Conservation (phyloP, 2,888 invertebrate species). For the Eupithecia dodoneata region DNA sequence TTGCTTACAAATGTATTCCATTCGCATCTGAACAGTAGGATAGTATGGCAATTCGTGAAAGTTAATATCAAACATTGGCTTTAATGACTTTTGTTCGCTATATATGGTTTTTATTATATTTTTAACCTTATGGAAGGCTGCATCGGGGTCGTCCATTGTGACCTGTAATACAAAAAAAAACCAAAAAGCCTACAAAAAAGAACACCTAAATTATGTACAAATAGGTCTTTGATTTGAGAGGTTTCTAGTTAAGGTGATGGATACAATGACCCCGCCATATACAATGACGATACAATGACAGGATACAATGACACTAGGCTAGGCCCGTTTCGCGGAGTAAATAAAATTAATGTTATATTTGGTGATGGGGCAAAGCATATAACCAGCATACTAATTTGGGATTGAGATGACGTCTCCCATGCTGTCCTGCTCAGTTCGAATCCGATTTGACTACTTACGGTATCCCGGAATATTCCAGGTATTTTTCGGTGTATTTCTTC, state of each 20-base stretch:
- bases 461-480: constrained; percentile 75
- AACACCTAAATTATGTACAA: no score
- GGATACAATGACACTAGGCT: no score
- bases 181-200: no score
- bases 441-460: constrained; percentile 58
- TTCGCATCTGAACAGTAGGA: constrained; percentile 58
- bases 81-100: constrained; percentile 58
- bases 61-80: constrained; percentile 74
- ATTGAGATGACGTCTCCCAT: no score
- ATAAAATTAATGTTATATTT: constrained; percentile 15
- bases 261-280: no score
- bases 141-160: constrained; percentile 65
- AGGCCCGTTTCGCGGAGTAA: no score
- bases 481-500: constrained; percentile 65
- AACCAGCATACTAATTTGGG: no score
- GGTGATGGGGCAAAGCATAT: background rate
- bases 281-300: no score
- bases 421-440: no score
- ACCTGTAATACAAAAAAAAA: constrained; percentile 53
- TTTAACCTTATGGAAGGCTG: constrained; percentile 67
- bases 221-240: no score
- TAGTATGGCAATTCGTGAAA: constrained; percentile 61
- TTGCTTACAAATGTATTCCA: constrained; percentile 61
- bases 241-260: no score
- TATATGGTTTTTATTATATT: constrained; percentile 65